These are phyloP conservation scores for Atethmia centrago DNA, from an alignment of 2,888 invertebrate genomes.

Conservation along the genomic window DNA sequence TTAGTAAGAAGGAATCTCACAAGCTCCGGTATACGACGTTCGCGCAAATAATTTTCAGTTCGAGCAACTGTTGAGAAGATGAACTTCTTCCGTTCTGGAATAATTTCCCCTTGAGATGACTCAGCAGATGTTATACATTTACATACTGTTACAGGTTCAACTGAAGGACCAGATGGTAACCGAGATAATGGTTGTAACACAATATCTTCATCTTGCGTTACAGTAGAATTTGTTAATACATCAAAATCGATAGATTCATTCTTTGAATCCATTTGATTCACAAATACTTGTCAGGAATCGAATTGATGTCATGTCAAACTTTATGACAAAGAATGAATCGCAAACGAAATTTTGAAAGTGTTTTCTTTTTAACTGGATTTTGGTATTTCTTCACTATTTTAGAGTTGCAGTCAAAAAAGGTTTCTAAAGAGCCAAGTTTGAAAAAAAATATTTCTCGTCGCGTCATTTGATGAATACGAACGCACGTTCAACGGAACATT, in stretches of 20 bases:
- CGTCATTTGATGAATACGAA: background rate
- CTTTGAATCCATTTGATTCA: constrained; percentile 1
- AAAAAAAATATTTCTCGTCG: background rate
- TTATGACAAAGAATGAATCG: background rate
- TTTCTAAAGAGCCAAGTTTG: background rate
- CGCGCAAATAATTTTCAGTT: constrained; percentile 83
- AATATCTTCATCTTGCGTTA: background rate
- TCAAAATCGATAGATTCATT: background rate
- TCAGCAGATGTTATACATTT: constrained; percentile 74
- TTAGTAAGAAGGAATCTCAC: constrained; percentile 83
- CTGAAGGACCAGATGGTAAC: constrained; percentile 26
- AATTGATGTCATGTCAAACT: background rate
- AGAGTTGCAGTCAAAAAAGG: background rate
- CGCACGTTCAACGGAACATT: background rate
- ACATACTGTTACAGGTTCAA: constrained; percentile 72
- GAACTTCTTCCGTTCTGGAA: constrained; percentile 76
- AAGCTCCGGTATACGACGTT: constrained; percentile 84
- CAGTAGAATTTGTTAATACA: background rate
- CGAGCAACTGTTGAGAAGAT: constrained; percentile 78
- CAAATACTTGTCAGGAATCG: background rate
- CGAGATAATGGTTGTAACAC: constrained; percentile 12
- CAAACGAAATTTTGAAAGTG: background rate
- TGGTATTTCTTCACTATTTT: background rate
- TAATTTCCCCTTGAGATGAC: constrained; percentile 69
- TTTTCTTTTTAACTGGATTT: background rate